phyloP scores from a whole-genome alignment of 2,888 invertebrate species.

The Hypolimnas misippus region DNA sequence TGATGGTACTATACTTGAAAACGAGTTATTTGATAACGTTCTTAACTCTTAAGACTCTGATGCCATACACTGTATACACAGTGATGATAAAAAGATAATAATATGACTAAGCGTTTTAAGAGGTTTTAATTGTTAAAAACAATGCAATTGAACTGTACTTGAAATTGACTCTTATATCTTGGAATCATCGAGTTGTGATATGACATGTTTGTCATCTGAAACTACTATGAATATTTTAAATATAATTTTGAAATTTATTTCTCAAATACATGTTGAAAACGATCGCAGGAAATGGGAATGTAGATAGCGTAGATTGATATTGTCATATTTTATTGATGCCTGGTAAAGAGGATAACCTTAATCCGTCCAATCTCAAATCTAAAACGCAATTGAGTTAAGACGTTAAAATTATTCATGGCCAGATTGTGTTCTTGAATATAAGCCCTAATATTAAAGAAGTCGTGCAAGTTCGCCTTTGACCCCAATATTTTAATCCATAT shows the following conservation, averaged over 20 bases:
- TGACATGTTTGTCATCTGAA: not conserved
- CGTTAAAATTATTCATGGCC: constrained; percentile 6
- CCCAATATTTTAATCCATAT: not conserved
- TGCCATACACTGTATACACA: not conserved
- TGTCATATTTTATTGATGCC: not conserved
- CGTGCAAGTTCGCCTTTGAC: constrained; percentile 17
- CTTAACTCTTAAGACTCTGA: not conserved
- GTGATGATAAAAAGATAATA: not conserved
- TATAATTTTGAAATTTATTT: too few species aligned
- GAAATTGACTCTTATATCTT: not conserved
- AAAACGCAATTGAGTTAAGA: not conserved
- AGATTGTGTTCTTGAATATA: not conserved
- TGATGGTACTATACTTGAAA: not conserved
- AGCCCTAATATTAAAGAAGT: not conserved
- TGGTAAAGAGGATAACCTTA: not conserved
- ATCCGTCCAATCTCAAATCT: not conserved
- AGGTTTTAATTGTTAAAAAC: not conserved
- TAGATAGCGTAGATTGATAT: too few species aligned
- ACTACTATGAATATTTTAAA: too few species aligned
- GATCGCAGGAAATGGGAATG: too few species aligned
- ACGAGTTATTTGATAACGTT: not conserved
- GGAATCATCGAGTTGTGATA: not conserved
- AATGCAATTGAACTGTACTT: not conserved
- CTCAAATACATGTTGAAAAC: too few species aligned
- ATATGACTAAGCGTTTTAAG: not conserved